Conservation (phyloP, 2,888 invertebrate species). For the Eumacrocentrus americanus region DNA sequence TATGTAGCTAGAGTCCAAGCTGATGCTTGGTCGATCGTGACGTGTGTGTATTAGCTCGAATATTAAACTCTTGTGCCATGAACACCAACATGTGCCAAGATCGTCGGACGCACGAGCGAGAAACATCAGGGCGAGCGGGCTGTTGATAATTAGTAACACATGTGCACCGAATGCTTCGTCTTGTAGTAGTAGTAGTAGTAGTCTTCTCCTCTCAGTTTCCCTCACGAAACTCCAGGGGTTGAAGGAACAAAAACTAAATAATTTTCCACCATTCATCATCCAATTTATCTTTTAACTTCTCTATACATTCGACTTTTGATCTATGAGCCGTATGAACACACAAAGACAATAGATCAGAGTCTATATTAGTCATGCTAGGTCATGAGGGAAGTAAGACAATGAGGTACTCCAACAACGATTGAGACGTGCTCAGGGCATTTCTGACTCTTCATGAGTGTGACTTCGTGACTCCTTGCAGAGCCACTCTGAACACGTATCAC, state of each 20-base stretch:
- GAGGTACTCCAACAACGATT: background rate
- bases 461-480: background rate
- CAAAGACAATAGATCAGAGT: no score
- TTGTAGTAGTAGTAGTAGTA: no score
- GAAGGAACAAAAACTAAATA: no score
- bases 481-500: no score
- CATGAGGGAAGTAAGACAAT: no score
- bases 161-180: conserved; percentile 25
- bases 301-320: no score
- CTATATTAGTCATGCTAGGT: no score
- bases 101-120: conserved; percentile 5
- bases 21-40: conserved; percentile 4
- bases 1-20: background rate
- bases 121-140: conserved; percentile 3
- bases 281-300: no score
- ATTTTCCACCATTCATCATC: no score
- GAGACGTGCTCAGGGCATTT: background rate
- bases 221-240: no score
- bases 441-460: background rate
- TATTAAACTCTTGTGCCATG: background rate
- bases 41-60: background rate
- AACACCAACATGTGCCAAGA: conserved; percentile 16
- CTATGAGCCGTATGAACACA: no score
- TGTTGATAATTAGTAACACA: conserved; percentile 34
- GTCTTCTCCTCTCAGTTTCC: no score